A percentile compares a stretch with the other conserved stretches of the same genome.
These are phyloP conservation scores for Drosophila santomea DNA, from an alignment of 1,140 invertebrate species.

Conservation along the genomic window DNA sequence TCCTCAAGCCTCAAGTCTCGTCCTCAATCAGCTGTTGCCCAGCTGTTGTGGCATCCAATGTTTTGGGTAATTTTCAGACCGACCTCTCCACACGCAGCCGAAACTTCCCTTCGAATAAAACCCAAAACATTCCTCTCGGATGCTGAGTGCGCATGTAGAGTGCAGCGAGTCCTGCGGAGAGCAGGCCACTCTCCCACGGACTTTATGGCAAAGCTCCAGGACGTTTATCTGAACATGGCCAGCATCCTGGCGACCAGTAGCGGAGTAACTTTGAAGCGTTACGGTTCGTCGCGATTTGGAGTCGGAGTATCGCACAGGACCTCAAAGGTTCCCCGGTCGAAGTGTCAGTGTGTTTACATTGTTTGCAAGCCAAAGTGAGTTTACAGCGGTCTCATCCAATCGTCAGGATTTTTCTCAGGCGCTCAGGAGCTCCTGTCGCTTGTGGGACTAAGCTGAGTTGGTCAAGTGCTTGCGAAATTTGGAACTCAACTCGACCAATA, in stretches of 20 bases:
- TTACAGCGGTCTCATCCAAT: slow-evolving; percentile 22
- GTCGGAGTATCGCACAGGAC: slow-evolving; percentile 23
- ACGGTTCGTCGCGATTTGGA: slow-evolving; percentile 58
- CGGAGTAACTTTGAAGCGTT: slow-evolving; percentile 76
- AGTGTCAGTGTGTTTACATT: slow-evolving; percentile 53
- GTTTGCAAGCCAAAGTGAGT: slow-evolving; percentile 57
- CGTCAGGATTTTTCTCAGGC: slow-evolving; percentile 7
- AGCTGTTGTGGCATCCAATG: slow-evolving; percentile 55
- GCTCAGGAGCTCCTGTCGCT: too few species aligned
- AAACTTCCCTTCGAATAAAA: slow-evolving; percentile 53
- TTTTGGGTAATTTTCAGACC: slow-evolving; percentile 66
- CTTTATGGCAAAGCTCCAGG: slow-evolving; percentile 69
- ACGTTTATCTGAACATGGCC: slow-evolving; percentile 54
- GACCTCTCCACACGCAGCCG: background rate
- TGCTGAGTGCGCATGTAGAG: slow-evolving; percentile 66
- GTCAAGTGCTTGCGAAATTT: slow-evolving; percentile 10
- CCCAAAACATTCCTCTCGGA: slow-evolving; percentile 54
- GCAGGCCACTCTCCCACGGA: background rate
- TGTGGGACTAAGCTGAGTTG: slow-evolving; percentile 11
- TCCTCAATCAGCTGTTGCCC: slow-evolving; percentile 47
- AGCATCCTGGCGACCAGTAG: slow-evolving; percentile 64
- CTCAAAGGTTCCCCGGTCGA: slow-evolving; percentile 15
- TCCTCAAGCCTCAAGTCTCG: slow-evolving; percentile 4
- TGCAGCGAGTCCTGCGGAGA: background rate
- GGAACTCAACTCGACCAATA: background rate